A percentile compares a stretch with the other conserved stretches of the same genome.
Evolutionary conservation across 2,113 vertebrate genomes (phyloP).

Genomic region (Cervus canadensis): DNA sequence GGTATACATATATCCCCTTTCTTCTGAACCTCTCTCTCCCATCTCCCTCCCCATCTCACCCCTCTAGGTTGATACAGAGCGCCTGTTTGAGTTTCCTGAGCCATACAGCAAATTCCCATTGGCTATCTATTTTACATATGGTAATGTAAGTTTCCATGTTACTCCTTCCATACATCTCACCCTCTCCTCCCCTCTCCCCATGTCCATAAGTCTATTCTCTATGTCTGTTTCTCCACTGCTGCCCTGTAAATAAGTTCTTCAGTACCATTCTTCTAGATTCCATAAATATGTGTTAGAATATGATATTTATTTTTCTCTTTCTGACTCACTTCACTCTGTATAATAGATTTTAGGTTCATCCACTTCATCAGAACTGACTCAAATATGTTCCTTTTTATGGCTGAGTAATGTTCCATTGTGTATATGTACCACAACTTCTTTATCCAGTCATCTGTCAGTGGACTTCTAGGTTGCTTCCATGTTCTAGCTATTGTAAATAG

Average conservation of each 20-base stretch:
- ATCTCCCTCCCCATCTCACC: neutral
- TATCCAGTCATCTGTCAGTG: neutral
- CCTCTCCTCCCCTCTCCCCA: neutral
- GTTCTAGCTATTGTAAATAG: neutral
- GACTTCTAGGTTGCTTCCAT: neutral
- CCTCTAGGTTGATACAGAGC: neutral
- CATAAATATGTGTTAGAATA: neutral
- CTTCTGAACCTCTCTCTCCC: neutral
- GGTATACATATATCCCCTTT: neutral
- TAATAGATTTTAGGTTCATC: neutral
- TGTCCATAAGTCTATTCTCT: neutral
- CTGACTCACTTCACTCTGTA: neutral
- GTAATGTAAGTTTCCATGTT: neutral
- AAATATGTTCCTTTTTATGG: neutral
- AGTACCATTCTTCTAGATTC: neutral
- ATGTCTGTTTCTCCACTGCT: neutral
- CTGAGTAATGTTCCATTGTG: neutral
- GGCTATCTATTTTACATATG: neutral
- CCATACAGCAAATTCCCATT: accelerated
- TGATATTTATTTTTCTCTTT: neutral
- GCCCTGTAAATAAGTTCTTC: neutral
- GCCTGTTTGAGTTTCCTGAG: neutral
- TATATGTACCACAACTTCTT: neutral
- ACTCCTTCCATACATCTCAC: neutral
- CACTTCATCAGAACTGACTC: neutral